These are phyloP conservation scores for Babyrousa celebensis DNA, from an alignment of 2,797 vertebrate genomes.

Conservation along the genomic window DNA sequence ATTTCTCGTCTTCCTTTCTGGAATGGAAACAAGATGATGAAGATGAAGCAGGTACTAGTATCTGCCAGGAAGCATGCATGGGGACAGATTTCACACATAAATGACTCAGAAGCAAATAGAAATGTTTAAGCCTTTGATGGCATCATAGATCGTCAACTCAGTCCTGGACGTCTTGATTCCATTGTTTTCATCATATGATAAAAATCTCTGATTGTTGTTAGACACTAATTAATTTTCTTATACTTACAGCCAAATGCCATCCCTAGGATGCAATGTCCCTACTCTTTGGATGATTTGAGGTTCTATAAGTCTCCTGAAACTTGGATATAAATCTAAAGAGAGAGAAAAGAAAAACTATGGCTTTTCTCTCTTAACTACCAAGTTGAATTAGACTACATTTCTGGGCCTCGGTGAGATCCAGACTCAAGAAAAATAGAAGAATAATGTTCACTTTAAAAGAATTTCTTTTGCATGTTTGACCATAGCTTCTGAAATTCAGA, in stretches of 20 bases:
- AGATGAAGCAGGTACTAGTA: neutral
- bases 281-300: neutral
- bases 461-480: neutral
- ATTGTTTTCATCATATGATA: neutral
- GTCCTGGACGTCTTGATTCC: neutral
- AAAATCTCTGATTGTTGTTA: neutral
- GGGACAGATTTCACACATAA: neutral
- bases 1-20: neutral
- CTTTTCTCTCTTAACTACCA: neutral
- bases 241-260: neutral
- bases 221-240: neutral
- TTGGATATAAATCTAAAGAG: neutral
- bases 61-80: neutral
- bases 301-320: neutral
- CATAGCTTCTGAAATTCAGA: slow-evolving; percentile 29
- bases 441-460: slow-evolving; percentile 1
- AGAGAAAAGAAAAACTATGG: neutral
- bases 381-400: neutral
- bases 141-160: neutral
- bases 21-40: neutral
- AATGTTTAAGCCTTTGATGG: fast-evolving
- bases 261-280: too few species aligned
- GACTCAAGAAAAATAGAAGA: neutral
- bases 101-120: neutral
- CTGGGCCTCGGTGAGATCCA: neutral